Base-by-base conservation (phyloP, 2,113 vertebrate genomes). In the Mixornis gularis region DNA sequence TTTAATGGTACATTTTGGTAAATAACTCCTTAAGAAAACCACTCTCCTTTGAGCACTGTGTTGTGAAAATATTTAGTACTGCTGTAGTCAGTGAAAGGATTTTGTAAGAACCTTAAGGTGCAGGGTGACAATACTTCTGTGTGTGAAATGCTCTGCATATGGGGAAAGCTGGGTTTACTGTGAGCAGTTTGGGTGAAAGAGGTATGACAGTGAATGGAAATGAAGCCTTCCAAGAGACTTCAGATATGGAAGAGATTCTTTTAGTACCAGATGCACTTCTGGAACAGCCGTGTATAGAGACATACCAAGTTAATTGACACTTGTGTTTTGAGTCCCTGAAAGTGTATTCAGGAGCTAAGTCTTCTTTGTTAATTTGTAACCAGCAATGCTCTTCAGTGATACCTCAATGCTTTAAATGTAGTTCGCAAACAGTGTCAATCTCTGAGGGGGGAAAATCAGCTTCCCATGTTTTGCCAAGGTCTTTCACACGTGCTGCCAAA, bases 361-460 rank as follows among this genome's bases (percentile, higher is more conserved):
- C 34, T 34, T 73, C 41, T 3, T 60, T 60, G 21, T 43, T 64
- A 51, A 66, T 22, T 82, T 38, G 11, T 76, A 63, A 38, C 7
- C 25, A 71, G 53, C 7, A 51, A 1, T 58, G 34, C 30, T 82
- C 22, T 74, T 49, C 19, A n/a, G 27, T 70, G 46, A 14, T 26
- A 27, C 8, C 17, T 79, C 38, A 52, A 0, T 44, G 41, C 60
- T 81, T 73, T 51, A 48, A 29, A 34, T 60, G n/a, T 12, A 29
- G 17, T 30, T 88, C 41, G 34, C 70, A 34, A 83, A 9, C 49
- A 22, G 6, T 26, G 36, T 51, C 15, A 3, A 0, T 79, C 59
- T 65, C 13, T 34, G 13, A 4, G 1, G 3, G 16, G 9, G 4
- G 0, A 9, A 46, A 38, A 51, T 55, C 5, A 10, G 8, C n/a